phyloP scores from a whole-genome alignment of 2,113 vertebrate species.

The Aegotheles bennettii region DNA sequence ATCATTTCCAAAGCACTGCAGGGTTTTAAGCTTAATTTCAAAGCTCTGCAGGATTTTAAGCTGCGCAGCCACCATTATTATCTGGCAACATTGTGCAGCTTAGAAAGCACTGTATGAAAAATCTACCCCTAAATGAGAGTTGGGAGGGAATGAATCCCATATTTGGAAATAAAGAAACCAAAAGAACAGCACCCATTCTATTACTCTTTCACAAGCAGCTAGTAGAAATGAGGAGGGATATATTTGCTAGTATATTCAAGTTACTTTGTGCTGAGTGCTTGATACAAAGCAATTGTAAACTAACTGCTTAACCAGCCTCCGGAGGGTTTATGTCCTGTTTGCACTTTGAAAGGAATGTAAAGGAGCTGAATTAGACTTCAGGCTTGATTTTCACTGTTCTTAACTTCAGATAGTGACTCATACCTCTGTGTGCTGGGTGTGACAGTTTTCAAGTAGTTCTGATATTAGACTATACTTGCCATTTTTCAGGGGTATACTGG shows the following conservation, averaged over 20 bases:
- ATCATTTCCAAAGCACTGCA: background rate
- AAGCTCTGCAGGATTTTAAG: background rate
- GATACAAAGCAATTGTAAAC: background rate
- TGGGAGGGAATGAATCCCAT: background rate
- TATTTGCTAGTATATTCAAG: background rate
- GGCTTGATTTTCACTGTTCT: background rate
- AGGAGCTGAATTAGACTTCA: background rate
- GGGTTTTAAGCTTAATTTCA: background rate
- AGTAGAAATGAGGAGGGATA: background rate
- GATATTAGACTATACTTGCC: background rate
- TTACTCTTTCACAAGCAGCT: background rate
- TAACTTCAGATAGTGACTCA: background rate
- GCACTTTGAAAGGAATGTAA: background rate
- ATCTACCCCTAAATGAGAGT: background rate
- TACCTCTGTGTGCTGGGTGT: background rate
- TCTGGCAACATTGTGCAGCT: background rate
- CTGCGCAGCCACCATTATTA: background rate
- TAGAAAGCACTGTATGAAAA: background rate
- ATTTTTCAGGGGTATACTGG: background rate
- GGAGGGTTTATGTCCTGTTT: background rate
- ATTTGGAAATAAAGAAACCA: background rate
- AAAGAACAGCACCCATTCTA: background rate
- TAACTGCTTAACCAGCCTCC: background rate
- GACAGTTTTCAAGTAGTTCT: background rate
- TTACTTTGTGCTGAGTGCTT: background rate